Evolutionary conservation across 2,888 invertebrate species (phyloP).

Genomic region (Dione juno): DNA sequence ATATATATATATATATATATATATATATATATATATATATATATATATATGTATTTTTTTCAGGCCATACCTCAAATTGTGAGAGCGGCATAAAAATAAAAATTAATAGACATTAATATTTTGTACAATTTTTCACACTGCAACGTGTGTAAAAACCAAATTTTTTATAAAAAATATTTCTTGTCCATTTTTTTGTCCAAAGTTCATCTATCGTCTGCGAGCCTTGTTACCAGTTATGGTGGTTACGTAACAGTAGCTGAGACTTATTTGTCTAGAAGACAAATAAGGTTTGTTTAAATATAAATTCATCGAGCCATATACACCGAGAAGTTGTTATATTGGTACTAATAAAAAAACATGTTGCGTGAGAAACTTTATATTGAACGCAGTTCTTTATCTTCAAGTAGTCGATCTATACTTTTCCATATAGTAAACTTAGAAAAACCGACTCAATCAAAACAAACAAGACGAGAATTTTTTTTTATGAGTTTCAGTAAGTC

Average conservation of each 20-base stretch:
- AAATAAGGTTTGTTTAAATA: constrained; percentile 26
- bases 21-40: too few species aligned
- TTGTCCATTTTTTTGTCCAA: too few species aligned
- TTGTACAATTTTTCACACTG: not conserved
- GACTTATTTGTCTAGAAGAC: constrained; percentile 19
- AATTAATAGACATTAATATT: too few species aligned
- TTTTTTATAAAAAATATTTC: not conserved
- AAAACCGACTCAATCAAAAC: too few species aligned
- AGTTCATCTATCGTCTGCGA: not conserved
- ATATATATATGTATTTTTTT: too few species aligned
- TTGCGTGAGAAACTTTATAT: constrained; percentile 20
- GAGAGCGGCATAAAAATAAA: too few species aligned
- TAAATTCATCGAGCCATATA: constrained; percentile 27
- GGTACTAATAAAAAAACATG: constrained; percentile 13
- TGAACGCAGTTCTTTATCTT: constrained; percentile 1
- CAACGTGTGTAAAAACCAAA: not conserved
- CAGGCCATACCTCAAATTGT: too few species aligned
- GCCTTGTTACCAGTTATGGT: not conserved
- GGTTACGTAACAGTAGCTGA: constrained; percentile 8
- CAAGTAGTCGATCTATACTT: not conserved
- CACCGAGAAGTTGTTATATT: constrained; percentile 1
- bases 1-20: too few species aligned
- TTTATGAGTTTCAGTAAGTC: too few species aligned
- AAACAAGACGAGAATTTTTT: too few species aligned
- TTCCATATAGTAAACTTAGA: not conserved